Evolutionary conservation across 1,140 invertebrate genomes (phyloP).

Genomic region (Manduca sexta): DNA sequence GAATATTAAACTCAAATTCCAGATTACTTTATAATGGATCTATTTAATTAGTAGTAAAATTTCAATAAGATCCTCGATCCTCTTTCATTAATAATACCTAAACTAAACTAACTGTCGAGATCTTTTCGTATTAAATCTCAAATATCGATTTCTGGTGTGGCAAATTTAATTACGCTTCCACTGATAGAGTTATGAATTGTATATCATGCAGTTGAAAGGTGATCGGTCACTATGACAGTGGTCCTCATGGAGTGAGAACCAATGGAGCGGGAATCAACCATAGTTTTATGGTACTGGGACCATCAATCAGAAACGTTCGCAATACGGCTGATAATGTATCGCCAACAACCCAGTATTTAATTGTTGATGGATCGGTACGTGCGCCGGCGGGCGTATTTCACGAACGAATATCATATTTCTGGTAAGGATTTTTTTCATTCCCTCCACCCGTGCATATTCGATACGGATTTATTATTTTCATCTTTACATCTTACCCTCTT

Average conservation of each 20-base stretch:
- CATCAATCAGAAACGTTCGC: conserved; percentile 59
- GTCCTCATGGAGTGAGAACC: conserved; percentile 25
- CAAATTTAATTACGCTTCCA: background rate
- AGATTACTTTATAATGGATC: no score
- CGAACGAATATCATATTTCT: conserved; percentile 50
- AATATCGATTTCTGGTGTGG: background rate
- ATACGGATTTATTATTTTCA: conserved; percentile 68
- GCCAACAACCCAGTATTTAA: conserved; percentile 62
- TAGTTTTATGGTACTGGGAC: conserved; percentile 41
- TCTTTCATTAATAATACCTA: no score
- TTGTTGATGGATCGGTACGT: conserved; percentile 63
- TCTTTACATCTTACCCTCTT: conserved; percentile 60
- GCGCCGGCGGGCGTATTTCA: conserved; percentile 42
- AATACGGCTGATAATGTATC: conserved; percentile 58
- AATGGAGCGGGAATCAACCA: conserved; percentile 33
- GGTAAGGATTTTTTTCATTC: conserved; percentile 39
- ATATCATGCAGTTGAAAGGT: background rate
- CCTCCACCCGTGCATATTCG: conserved; percentile 52
- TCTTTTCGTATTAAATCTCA: no score
- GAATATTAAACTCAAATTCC: conserved; percentile 60
- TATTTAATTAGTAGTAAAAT: no score
- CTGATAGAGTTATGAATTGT: conserved; percentile 1
- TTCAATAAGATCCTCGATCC: no score
- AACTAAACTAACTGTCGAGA: no score
- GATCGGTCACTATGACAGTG: conserved; percentile 45